These are phyloP conservation scores for Nyctereutes procyonoides DNA, from an alignment of 2,113 vertebrate species.

Conservation along the genomic window DNA sequence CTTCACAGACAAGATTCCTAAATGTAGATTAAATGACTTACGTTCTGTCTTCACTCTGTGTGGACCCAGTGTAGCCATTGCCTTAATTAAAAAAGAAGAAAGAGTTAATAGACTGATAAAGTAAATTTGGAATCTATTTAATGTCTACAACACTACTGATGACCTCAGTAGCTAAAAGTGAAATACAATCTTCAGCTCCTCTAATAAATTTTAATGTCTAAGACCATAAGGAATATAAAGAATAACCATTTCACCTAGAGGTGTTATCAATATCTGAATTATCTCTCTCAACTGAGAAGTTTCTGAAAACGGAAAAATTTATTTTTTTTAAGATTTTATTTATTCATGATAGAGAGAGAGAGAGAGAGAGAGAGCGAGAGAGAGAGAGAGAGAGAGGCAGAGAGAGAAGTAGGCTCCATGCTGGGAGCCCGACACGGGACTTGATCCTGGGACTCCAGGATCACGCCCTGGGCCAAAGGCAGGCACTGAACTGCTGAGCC, in stretches of 20 bases:
- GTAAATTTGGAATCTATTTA: conserved; percentile 22
- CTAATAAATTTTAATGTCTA: conserved; percentile 33
- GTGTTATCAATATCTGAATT: conserved; percentile 62
- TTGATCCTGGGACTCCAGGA: too few relatives aligned
- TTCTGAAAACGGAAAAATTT: conserved; percentile 43
- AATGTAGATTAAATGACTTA: conserved; percentile 85
- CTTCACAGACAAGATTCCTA: background rate
- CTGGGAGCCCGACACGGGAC: too few relatives aligned
- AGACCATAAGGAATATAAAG: conserved; percentile 26
- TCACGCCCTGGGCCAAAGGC: too few relatives aligned
- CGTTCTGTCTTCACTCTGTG: conserved; percentile 95
- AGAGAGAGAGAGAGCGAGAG: too few relatives aligned
- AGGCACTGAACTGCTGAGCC: too few relatives aligned
- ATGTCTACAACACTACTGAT: background rate
- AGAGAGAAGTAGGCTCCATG: too few relatives aligned
- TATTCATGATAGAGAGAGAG: too few relatives aligned
- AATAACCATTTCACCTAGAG: conserved; percentile 7
- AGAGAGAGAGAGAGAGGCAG: too few relatives aligned
- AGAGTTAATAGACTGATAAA: conserved; percentile 33
- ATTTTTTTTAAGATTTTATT: background rate
- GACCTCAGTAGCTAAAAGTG: background rate
- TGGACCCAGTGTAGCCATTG: conserved; percentile 95
- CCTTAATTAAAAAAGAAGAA: conserved; percentile 85
- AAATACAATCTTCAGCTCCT: conserved; percentile 13
- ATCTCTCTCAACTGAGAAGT: conserved; percentile 36